Conservation (phyloP, 1,140 invertebrate species). For the Euschistus heros region DNA sequence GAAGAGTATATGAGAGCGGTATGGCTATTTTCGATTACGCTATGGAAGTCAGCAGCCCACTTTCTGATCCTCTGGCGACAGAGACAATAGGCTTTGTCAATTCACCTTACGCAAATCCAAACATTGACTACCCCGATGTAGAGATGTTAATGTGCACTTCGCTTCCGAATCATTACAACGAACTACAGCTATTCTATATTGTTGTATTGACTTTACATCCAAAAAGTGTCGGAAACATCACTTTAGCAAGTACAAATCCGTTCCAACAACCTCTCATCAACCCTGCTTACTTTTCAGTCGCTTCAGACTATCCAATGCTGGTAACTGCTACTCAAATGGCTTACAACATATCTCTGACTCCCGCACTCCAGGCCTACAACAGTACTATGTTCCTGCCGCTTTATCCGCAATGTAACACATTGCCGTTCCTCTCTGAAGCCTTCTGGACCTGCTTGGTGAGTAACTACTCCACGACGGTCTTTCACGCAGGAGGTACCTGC, state of each 20-base stretch:
- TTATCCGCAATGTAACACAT: not conserved
- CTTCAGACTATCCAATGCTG: not conserved
- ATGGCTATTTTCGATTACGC: not conserved
- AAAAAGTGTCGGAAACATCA: not conserved
- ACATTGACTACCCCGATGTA: not conserved
- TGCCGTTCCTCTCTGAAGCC: slow-evolving; percentile 30
- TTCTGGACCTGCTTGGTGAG: slow-evolving; percentile 53
- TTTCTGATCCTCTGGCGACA: not conserved
- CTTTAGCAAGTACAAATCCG: not conserved
- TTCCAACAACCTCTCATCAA: not conserved
- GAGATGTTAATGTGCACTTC: not conserved
- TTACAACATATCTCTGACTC: not conserved
- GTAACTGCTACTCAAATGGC: not conserved
- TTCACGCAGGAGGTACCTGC: slow-evolving; percentile 44
- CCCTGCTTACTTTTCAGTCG: not conserved
- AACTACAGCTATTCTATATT: not conserved
- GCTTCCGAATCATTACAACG: not conserved
- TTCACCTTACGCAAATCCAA: not conserved
- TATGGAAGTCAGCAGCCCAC: not conserved
- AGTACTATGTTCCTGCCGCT: not conserved
- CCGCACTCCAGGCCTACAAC: slow-evolving; percentile 1
- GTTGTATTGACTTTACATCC: not conserved
- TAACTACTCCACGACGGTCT: slow-evolving; percentile 41
- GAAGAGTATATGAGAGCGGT: not conserved
- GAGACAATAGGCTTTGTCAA: not conserved